These are phyloP conservation scores for Argyrosomus japonicus DNA, from an alignment of 2,113 vertebrate species.

Conservation along the genomic window DNA sequence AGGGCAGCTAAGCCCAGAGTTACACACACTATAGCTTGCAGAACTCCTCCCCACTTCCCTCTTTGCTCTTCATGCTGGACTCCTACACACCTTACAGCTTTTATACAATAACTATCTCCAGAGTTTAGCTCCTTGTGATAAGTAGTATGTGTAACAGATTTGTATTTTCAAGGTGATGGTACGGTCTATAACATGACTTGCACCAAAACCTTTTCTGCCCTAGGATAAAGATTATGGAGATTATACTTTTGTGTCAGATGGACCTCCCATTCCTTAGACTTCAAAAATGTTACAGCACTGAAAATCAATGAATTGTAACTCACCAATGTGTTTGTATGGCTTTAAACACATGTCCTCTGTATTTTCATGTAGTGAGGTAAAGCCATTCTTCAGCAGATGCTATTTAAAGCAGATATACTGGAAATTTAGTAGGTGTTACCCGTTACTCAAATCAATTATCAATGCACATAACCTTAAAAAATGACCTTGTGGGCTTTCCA, in stretches of 20 bases:
- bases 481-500: background rate
- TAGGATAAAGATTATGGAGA: conserved; percentile 32
- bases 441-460: background rate
- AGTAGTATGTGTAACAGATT: conserved; percentile 36
- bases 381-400: background rate
- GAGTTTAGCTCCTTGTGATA: conserved; percentile 49
- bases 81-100: conserved; percentile 59
- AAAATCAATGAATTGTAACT: conserved; percentile 22
- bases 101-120: conserved; percentile 58
- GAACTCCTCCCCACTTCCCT: conserved; percentile 37
- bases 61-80: conserved; percentile 67
- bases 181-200: conserved; percentile 30
- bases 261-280: conserved; percentile 37
- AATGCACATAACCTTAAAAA: background rate
- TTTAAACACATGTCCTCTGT: conserved; percentile 25
- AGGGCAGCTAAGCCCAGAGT: conserved; percentile 85
- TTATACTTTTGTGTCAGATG: conserved; percentile 16
- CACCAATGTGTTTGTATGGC: conserved; percentile 16
- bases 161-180: conserved; percentile 29
- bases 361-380: conserved; percentile 3
- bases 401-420: conserved; percentile 16
- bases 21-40: conserved; percentile 52
- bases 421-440: background rate
- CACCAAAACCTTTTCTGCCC: conserved; percentile 27
- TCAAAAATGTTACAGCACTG: conserved; percentile 18